Evolutionary conservation across 2,888 invertebrate species (phyloP), one percentile per base, ranked within the genome.

Genomic region (Blastobasis lacticolella): DNA sequence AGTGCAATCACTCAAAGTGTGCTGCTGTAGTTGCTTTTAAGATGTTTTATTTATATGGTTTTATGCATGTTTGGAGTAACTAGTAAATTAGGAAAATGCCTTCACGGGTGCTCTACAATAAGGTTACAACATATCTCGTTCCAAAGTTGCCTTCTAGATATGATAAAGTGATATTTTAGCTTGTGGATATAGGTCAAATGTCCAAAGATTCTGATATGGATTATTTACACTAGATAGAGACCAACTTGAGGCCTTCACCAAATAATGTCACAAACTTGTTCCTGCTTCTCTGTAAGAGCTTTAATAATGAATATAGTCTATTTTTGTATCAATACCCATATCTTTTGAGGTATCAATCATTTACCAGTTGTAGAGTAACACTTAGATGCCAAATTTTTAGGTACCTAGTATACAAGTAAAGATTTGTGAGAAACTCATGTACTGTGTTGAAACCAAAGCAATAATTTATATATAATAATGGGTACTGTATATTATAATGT

Each of bases 131-230:
- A 87, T 87, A 86, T 88, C 87, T 84, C 71, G 72, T 82, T 75
- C 78, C 79, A 81, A 84, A 78, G 87, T 86, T 88, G 89, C 88
- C 88, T 89, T 88, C 78, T 84, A 85, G 81, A 84, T 83, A 84
- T 80, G 80, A 81, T 84, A 79, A 75, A 81, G 80, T 83, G 76
- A 82, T 81, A 78, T 81, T 75, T 75, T 71, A 71, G 71, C 69
- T 68, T 71, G 67, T 75, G 75, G 68, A 81, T 78, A 75, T 84
- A 75, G 78, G 79, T 80, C 78, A 76, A 74, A 77, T 72, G 71
- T 73, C 79, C 81, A 78, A 82, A 83, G 78, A 78, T 75, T 78
- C 72, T 65, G 67, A 78, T 81, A 79, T 75, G 64, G 76, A 78
- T 69, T 80, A 69, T 84, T 82, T 82, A 77, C 76, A 74, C 73